Evolutionary conservation across 1,140 invertebrate species (phyloP), one percentile per base, ranked within the genome.

Genomic region (Brachionus plicatilis): DNA sequence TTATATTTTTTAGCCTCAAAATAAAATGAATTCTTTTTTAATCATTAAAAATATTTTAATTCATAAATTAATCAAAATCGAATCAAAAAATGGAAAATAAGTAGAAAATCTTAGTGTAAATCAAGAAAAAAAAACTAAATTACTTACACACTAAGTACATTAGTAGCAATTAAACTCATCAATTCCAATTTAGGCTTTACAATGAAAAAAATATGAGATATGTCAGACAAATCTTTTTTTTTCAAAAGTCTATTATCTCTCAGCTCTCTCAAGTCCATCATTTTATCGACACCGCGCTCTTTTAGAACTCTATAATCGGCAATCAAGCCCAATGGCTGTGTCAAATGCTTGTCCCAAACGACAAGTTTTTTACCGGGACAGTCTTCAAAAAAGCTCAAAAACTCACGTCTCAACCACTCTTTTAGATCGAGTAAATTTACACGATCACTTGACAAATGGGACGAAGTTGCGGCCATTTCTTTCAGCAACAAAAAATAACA

Each of bases 311-410:
- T 92, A 87, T 94, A 95, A 87, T 95, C 93, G 2, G 94, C 94
- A 9, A 98, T 92, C 53, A 96, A 90, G 5, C 94, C 94, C 86
- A 96, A 92, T 9, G 95, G 94, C 45, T 94, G 94, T 27, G 93
- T 94, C 65, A 98, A 90, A 80, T 93, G 93, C 88, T 95, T 93
- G 89, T 97, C 96, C 94, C 95, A 95, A 65, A 97, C 93, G 84
- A 96, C 65, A 37, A 82, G 20, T 47, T 82, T 82, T 65, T 82
- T 82, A n/a, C 79, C 79, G 12, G 37, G 20, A 60, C 53, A 65
- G 8, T 82, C 79, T 82, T 82, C 79, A 27, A 82, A 82, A 82
- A 82, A 82, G 24, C 79, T 82, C 43, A 82, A 65, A 82, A 82
- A 82, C 45, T 82, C 79, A 43, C 79, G 50, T 82, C 79, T 82